Conservation (phyloP, 2,797 vertebrate species). For the Liasis olivaceus region DNA sequence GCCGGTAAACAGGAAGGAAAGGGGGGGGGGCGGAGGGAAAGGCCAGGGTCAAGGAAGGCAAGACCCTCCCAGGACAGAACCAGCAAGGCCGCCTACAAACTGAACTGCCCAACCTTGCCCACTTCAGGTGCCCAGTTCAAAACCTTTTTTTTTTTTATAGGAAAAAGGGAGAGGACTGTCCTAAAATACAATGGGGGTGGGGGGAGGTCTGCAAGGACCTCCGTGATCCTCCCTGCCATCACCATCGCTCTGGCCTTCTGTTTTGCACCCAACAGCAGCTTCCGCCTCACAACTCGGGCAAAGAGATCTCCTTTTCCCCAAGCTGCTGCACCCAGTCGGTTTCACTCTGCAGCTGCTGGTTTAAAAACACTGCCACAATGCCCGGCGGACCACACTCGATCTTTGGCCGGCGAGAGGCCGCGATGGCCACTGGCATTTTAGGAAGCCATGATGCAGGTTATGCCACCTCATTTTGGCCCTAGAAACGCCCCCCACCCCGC, state of each 20-base stretch:
- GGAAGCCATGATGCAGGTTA: not conserved
- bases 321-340: conserved; percentile 7
- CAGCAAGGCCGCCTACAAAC: not conserved
- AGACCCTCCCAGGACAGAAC: not conserved
- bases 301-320: not conserved
- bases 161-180: not conserved
- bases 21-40: too few species aligned
- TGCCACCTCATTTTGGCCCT: not conserved
- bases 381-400: not conserved
- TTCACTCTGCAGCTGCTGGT: conserved; percentile 42
- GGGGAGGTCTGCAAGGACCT: too few species aligned
- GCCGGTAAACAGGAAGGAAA: not conserved
- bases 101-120: not conserved
- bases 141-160: not conserved
- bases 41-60: not conserved
- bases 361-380: not conserved
- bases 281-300: conserved; percentile 35
- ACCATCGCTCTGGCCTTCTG: not conserved
- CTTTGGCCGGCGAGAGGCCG: not conserved
- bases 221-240: too few species aligned
- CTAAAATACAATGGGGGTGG: not conserved
- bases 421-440: not conserved
- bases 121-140: not conserved
- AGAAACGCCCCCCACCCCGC: not conserved
- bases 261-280: not conserved